These are phyloP conservation scores for Nerophis lumbriciformis DNA, from an alignment of 2,113 vertebrate species.

Conservation along the genomic window DNA sequence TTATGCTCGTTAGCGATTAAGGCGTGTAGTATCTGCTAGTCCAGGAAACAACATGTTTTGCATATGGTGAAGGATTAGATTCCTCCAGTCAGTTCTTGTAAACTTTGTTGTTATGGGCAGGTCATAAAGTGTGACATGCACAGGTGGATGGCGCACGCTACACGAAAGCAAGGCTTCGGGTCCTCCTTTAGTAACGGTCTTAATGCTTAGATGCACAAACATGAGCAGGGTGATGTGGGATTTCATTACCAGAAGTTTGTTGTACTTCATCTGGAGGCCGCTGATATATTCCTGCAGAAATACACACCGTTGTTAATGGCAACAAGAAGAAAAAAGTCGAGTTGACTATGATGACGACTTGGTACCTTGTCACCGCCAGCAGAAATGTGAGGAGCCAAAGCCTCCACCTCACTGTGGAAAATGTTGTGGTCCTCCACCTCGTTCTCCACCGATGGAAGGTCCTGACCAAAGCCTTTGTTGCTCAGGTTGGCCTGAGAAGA, in stretches of 20 bases:
- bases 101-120: no score
- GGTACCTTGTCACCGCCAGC: constrained; percentile 76
- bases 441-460: constrained; percentile 83
- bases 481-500: constrained; percentile 73
- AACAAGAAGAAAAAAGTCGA: neutral
- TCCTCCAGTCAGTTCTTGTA: no score
- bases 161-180: no score
- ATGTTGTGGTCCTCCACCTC: constrained; percentile 95
- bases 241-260: constrained; percentile 85
- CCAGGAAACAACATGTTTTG: no score
- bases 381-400: constrained; percentile 82
- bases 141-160: no score
- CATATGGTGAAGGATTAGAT: no score
- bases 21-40: no score
- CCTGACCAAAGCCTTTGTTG: constrained; percentile 82
- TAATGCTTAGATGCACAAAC: neutral
- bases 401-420: constrained; percentile 95
- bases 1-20: no score
- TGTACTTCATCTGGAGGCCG: constrained; percentile 81
- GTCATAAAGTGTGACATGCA: no score
- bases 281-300: constrained; percentile 71
- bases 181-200: no score
- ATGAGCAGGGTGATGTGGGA: neutral
- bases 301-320: neutral
- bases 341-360: neutral